Evolutionary conservation across 1,140 invertebrate genomes (phyloP), one percentile per base, ranked within the genome.

Genomic region (Onthophagus taurus): DNA sequence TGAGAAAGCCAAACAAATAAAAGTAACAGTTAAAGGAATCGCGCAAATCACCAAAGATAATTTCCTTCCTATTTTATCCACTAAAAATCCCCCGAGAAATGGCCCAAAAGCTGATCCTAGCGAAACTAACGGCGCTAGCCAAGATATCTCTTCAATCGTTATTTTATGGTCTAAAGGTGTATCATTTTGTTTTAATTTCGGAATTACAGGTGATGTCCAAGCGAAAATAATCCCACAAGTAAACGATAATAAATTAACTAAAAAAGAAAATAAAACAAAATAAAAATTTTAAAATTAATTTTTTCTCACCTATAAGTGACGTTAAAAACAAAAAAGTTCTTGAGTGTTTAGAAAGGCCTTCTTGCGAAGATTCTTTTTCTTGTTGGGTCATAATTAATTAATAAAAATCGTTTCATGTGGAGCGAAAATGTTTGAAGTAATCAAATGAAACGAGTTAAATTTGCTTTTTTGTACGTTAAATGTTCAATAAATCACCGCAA

Each of bases 101-200:
- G 52, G 52, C 8, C 54, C 55, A n/a, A 49, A 17, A 12, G 87
- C 68, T 14, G 86, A 83, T 7, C 87, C 87, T 13, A 92, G 56
- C 1, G 83, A 75, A 35, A 90, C 65, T 7, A 91, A 61, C 0
- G 84, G 84, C 0, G 81, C 83, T 45, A 92, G 82, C 85, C 85
- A 92, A 0, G 87, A 82, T 30, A 68, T 64, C 54, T 85, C 68
- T 1, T 74, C 70, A 0, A 48, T 20, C 0, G 66, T 70, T 4
- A 75, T 48, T 4, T 52, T 45, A 4, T 45, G 45, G 0, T 65
- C 66, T 7, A 63, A 37, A 3, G 60, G 59, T 39, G 54, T 61
- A 6, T 55, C 48, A 9, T 45, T 29, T 26, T 11, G 4, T 41
- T 48, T 31, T 11, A 85, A 60, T 53, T 76, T 77, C 1, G 72